Conservation (phyloP, 2,113 vertebrate species). For the Diglossa brunneiventris region DNA sequence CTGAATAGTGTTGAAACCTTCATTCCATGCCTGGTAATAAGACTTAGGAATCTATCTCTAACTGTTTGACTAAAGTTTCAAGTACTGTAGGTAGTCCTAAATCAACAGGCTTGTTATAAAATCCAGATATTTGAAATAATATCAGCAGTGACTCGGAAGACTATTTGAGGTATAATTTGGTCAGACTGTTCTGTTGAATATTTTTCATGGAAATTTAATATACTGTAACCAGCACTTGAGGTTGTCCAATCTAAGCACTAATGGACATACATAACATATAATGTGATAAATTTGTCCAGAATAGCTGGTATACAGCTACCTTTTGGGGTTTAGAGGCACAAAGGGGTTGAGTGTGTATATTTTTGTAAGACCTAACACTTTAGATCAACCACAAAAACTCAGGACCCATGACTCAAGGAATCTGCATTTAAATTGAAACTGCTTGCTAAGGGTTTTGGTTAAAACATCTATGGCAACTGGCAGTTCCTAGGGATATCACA, state of each 20-base stretch:
- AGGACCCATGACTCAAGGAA: neutral
- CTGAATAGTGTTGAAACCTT: neutral
- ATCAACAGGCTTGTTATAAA: neutral
- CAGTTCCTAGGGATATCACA: neutral
- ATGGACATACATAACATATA: neutral
- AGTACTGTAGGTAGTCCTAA: neutral
- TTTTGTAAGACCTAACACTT: neutral
- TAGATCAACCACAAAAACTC: neutral
- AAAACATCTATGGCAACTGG: neutral
- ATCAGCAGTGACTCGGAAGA: neutral
- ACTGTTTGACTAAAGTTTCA: neutral
- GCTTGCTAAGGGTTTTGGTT: neutral
- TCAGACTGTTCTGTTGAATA: neutral
- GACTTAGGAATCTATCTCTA: neutral
- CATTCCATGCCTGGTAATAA: neutral
- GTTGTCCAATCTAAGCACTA: neutral
- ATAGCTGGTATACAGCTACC: neutral
- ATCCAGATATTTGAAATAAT: neutral
- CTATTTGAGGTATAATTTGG: neutral
- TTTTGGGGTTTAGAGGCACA: neutral
- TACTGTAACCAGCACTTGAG: neutral
- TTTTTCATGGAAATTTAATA: neutral
- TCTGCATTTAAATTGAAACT: neutral
- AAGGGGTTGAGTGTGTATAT: neutral
- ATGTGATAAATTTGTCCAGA: neutral